These are phyloP conservation scores for Indri indri DNA, from an alignment of 2,113 vertebrate genomes.

Conservation along the genomic window DNA sequence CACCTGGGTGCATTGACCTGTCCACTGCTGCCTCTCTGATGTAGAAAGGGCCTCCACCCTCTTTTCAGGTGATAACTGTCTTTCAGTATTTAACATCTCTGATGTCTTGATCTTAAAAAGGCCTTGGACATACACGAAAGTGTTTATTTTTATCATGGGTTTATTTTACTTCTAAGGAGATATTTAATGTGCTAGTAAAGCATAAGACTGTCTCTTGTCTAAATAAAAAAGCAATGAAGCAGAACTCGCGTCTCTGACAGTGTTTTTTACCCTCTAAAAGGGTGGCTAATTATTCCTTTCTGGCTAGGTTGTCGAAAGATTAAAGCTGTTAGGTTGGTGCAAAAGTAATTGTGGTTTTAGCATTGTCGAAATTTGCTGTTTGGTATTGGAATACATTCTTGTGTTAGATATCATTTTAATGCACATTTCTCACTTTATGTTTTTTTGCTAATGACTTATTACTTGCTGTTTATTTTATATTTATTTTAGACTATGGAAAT, in stretches of 20 bases:
- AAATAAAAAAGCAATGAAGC: not conserved
- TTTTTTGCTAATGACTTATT: no score
- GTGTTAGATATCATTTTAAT: no score
- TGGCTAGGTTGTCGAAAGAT: not conserved
- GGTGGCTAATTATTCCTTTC: not conserved
- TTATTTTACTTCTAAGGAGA: not conserved
- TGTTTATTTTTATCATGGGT: not conserved
- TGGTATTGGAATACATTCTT: no score
- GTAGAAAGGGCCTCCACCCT: not conserved
- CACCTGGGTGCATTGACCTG: not conserved
- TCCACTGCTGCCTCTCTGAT: not conserved
- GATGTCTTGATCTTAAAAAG: not conserved
- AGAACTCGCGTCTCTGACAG: not conserved
- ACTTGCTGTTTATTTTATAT: no score
- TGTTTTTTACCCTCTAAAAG: not conserved
- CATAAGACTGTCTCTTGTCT: not conserved
- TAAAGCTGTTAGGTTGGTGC: not conserved
- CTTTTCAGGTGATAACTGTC: not conserved
- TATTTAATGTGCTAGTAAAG: not conserved
- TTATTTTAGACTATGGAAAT: no score
- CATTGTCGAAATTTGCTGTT: no score
- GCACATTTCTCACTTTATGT: no score
- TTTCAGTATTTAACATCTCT: not conserved
- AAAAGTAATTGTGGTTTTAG: no score
- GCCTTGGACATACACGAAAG: not conserved